These are phyloP conservation scores for Hipparchia semele DNA, from an alignment of 2,888 invertebrate species.

Conservation along the genomic window DNA sequence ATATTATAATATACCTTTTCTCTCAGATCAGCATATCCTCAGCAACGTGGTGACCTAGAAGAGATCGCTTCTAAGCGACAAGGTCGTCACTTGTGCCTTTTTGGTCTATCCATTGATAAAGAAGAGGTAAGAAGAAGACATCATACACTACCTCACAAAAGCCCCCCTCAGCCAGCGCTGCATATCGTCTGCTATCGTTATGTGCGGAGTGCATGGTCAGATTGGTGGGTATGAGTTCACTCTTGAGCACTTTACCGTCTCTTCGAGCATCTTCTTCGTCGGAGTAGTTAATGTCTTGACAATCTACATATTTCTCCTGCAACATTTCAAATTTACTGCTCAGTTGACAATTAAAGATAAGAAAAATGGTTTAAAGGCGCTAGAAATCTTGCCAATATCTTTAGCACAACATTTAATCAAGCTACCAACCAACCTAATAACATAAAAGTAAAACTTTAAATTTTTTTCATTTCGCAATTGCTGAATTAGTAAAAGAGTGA, in stretches of 20 bases:
- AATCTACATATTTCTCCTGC: constrained; percentile 74
- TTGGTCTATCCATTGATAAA: too few relatives aligned
- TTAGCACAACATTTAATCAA: too few relatives aligned
- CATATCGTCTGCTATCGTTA: constrained; percentile 48
- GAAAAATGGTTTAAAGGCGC: background rate
- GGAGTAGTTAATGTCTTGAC: constrained; percentile 70
- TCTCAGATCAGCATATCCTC: too few relatives aligned
- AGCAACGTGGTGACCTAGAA: too few relatives aligned
- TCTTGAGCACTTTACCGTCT: constrained; percentile 44
- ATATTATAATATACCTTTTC: too few relatives aligned
- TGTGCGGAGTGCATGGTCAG: constrained; percentile 66
- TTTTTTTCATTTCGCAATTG: too few relatives aligned
- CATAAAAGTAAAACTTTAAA: too few relatives aligned
- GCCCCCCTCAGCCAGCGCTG: constrained; percentile 56
- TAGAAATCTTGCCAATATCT: background rate
- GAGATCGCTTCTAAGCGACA: too few relatives aligned
- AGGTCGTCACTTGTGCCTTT: too few relatives aligned
- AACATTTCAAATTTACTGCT: background rate
- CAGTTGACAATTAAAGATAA: background rate
- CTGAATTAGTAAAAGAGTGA: too few relatives aligned
- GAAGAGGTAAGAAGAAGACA: background rate
- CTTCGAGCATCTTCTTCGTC: constrained; percentile 61
- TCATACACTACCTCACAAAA: constrained; percentile 64
- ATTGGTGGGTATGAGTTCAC: constrained; percentile 61
- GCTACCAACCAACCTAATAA: too few relatives aligned